Evolutionary conservation across 2,888 invertebrate genomes (phyloP).

Genomic region (Neoascia interrupta): DNA sequence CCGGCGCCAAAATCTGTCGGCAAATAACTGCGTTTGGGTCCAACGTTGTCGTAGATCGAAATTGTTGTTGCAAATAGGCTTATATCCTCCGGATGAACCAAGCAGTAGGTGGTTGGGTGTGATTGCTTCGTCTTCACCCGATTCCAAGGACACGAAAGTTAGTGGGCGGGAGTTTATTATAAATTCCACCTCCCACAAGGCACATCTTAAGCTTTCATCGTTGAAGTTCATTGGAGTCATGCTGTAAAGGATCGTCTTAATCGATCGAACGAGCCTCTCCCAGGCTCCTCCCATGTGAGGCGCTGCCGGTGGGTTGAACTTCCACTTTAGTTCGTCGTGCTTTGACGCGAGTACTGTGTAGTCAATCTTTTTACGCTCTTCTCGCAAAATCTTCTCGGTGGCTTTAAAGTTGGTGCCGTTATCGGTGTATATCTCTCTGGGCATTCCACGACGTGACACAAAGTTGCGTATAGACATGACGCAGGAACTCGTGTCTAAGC

Average conservation of each 20-base stretch:
- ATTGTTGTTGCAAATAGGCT: conserved; percentile 27
- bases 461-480: too few relatives aligned
- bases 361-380: too few relatives aligned
- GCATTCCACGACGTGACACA: too few relatives aligned
- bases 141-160: conserved; percentile 61
- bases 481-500: conserved; percentile 53
- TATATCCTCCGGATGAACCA: conserved; percentile 57
- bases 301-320: conserved; percentile 52
- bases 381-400: too few relatives aligned
- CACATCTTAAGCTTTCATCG: conserved; percentile 54
- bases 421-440: too few relatives aligned
- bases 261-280: conserved; percentile 58
- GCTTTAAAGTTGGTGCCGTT: too few relatives aligned
- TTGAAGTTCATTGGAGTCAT: conserved; percentile 48
- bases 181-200: conserved; percentile 54
- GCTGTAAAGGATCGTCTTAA: conserved; percentile 34
- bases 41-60: conserved; percentile 53
- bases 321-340: conserved; percentile 58
- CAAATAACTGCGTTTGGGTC: conserved; percentile 50
- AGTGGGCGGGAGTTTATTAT: conserved; percentile 57
- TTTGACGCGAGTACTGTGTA: too few relatives aligned
- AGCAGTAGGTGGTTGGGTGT: conserved; percentile 65
- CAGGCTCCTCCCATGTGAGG: conserved; percentile 61
- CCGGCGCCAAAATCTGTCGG: conserved; percentile 17
- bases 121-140: conserved; percentile 57